Base-by-base conservation (phyloP, 30 jellyfish, hydroid and myxozoan genomes). In the Chrysaora quinquecirrha region DNA sequence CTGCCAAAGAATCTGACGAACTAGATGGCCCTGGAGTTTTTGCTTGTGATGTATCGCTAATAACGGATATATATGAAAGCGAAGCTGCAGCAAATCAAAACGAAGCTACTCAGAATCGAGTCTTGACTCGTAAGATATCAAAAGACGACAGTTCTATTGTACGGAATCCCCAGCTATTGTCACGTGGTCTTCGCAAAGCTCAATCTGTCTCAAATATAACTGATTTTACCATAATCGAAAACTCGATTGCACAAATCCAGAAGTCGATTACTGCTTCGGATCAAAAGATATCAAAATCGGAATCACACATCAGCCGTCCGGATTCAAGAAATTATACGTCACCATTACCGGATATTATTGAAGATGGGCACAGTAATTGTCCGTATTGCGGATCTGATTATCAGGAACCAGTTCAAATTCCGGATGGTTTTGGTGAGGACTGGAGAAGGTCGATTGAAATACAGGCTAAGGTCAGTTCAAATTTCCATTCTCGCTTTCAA, bases 401-500 rank as follows among this genome's bases (percentile, higher is more conserved):
- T 58, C 86, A 64, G 61, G 71, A 33, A 3, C 58, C 70, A 22
- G 86, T 27, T 9, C 80, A 85, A 12, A 66, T 65, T 49, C 82
- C 85, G 58, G 83, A 64, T 20, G 43, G 48, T 14, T 49, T 78
- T 23, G 90, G 87, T 3, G 96, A 64, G 27, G 97, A 90, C 27
- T 85, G 76, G 78, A 70, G 54, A 48, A 75, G 86, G 56, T 90
- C 78, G 28, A 65, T 90, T 30, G 94, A 90, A 72, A 76, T 90
- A n/a, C 97, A 90, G 79, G 97, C 97, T 0, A 89, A 90, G 87
- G 97, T 90, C 47, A 25, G 90, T 68, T 25, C n/a, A n/a, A n/a
- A n/a, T n/a, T n/a, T n/a, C n/a, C n/a, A n/a, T n/a, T n/a, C n/a
- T n/a, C n/a, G n/a, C n/a, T n/a, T n/a, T n/a, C n/a, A n/a, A n/a